Evolutionary conservation across 2,888 invertebrate species (phyloP), one percentile per base, ranked within the genome.

Genomic region (Hetaerina titia): DNA sequence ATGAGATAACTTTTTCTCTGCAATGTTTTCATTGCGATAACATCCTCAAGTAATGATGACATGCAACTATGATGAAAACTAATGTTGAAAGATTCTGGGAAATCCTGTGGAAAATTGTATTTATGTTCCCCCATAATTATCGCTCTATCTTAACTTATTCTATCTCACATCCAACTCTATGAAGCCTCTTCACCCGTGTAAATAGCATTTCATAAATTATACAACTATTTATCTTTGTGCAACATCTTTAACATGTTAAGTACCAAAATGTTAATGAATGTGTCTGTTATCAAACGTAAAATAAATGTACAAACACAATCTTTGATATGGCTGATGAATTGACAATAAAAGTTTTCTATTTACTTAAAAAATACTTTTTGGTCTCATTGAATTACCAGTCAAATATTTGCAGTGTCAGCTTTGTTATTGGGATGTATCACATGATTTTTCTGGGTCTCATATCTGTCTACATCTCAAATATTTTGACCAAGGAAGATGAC

Each of bases 141-240:
- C 4, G 45, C 45, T 45, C 4, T 45, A 45, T 45, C 45, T 45
- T 45, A 45, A 81, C 11, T 81, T 81, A 81, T 81, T 81, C 22
- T 45, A 45, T 45, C 45, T 45, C 4, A 31, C 13, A 31, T 11
- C 31, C n/a, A n/a, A n/a, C 81, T 81, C 25, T 81, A 31, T 81
- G 31, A 11, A 81, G 0, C 11, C 31, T 31, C 81, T 31, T 31
- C 25, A 81, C 31, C 8, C 0, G 13, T 81, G 81, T 81, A 81
- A 25, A 81, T 81, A 81, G 31, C 81, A 81, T 81, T 81, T 31
- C 13, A 81, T 81, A 6, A 81, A 81, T 81, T 81, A 81, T 81
- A 45, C 45, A 45, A 45, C 2, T 45, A 81, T 81, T 81, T 81
- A 81, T 81, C 81, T 15, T 11, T 11, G 11, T 81, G 25, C 31